A percentile compares a stretch with the other conserved stretches of the same genome.
Conservation (phyloP, 1,140 invertebrate genomes). For the Cyclargus thomasi region DNA sequence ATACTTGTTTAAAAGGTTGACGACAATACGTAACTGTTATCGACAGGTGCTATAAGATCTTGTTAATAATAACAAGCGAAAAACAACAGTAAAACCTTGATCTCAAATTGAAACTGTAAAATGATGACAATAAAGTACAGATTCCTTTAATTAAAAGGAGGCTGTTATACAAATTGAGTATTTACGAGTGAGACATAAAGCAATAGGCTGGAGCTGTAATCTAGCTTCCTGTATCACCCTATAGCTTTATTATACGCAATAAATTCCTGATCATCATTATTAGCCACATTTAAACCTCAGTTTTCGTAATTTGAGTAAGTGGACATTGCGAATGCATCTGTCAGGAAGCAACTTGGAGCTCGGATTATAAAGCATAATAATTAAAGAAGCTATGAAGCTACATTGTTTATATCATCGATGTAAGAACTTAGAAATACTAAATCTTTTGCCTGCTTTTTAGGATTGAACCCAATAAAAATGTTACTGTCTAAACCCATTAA, state of each 20-base stretch:
- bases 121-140: not conserved
- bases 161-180: not conserved
- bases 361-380: no score
- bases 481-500: no score
- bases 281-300: not conserved
- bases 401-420: no score
- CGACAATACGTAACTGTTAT: not conserved
- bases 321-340: no score
- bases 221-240: not conserved
- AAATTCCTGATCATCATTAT: not conserved
- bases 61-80: constrained; percentile 6
- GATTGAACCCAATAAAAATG: no score
- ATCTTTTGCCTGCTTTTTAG: no score
- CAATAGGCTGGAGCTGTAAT: not conserved
- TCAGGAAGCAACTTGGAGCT: no score
- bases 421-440: no score
- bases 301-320: not conserved
- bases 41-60: not conserved
- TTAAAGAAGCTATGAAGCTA: no score
- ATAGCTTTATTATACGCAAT: not conserved
- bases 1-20: not conserved
- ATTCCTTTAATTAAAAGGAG: not conserved
- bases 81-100: not conserved
- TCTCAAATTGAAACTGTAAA: not conserved
- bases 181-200: not conserved